phyloP scores from a whole-genome alignment of 2,797 vertebrate species.

The Carapus acus region DNA sequence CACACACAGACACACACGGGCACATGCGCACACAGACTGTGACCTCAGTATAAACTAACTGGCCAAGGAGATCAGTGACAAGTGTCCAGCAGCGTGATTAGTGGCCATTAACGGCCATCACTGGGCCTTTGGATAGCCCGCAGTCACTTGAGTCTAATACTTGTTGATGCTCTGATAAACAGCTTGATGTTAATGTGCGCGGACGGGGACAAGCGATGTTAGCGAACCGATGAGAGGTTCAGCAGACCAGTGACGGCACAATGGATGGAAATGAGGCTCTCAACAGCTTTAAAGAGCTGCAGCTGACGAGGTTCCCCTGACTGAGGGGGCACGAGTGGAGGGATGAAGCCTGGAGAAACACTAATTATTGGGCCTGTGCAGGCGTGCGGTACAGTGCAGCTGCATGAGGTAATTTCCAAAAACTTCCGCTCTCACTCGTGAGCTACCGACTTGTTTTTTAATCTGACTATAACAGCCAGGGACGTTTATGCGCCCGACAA shows the following conservation, averaged over 20 bases:
- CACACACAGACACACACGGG: no score
- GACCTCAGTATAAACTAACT: not conserved
- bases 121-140: slow-evolving; percentile 22
- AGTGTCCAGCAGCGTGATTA: slow-evolving; percentile 34
- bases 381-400: no score
- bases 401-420: no score
- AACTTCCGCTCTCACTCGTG: slow-evolving; percentile 6
- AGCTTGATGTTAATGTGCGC: slow-evolving; percentile 51
- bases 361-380: no score
- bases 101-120: slow-evolving; percentile 37
- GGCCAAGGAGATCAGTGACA: slow-evolving; percentile 27
- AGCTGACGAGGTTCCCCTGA: no score
- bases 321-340: no score
- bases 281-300: no score
- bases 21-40: not conserved
- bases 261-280: slow-evolving; percentile 21
- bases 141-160: slow-evolving; percentile 39
- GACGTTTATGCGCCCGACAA: slow-evolving; percentile 31
- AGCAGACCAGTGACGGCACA: slow-evolving; percentile 16
- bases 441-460: slow-evolving; percentile 27
- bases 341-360: no score
- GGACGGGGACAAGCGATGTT: slow-evolving; percentile 44
- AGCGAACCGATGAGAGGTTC: slow-evolving; percentile 12
- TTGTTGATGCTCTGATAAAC: slow-evolving; percentile 51
- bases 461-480: slow-evolving; percentile 32